Conservation (phyloP, 2,113 vertebrate species). For the Megaceryle torquata region DNA sequence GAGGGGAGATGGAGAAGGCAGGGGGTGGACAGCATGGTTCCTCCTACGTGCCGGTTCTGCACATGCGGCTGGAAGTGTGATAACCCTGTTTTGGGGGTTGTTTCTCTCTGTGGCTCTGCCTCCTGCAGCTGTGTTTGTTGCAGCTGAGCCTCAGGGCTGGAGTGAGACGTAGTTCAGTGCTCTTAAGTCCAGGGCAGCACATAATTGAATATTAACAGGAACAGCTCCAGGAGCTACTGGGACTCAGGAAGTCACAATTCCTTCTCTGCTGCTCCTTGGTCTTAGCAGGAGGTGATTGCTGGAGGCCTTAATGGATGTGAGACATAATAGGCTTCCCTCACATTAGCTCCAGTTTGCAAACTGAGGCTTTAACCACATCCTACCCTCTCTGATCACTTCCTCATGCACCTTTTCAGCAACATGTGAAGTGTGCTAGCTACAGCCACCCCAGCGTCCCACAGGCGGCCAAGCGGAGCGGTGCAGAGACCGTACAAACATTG, state of each 20-base stretch:
- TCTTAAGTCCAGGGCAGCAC: not conserved
- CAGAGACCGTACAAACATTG: fast-evolving
- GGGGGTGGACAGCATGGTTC: not conserved
- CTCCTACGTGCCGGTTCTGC: not conserved
- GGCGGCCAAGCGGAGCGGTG: not conserved
- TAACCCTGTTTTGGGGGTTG: not conserved
- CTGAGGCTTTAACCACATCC: conserved; percentile 60
- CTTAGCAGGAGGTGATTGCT: conserved; percentile 38
- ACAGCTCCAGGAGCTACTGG: conserved; percentile 13
- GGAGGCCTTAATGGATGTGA: conserved; percentile 38
- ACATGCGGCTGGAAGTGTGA: not conserved
- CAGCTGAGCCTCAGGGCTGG: conserved; percentile 6
- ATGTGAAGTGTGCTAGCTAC: not conserved
- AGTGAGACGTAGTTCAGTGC: not conserved
- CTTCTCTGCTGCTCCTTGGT: not conserved
- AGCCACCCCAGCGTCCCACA: not conserved
- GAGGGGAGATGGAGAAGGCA: not conserved
- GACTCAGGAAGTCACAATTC: conserved; percentile 42
- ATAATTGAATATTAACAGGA: conserved; percentile 52
- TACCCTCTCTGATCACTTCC: conserved; percentile 49
- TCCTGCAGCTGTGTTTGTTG: conserved; percentile 43
- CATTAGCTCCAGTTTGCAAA: conserved; percentile 48
- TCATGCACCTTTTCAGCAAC: conserved; percentile 28
- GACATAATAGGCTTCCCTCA: not conserved
- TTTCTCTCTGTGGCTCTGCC: conserved; percentile 12